phyloP scores from a whole-genome alignment of 2,113 vertebrate genomes.

The Ranitomeya imitator region DNA sequence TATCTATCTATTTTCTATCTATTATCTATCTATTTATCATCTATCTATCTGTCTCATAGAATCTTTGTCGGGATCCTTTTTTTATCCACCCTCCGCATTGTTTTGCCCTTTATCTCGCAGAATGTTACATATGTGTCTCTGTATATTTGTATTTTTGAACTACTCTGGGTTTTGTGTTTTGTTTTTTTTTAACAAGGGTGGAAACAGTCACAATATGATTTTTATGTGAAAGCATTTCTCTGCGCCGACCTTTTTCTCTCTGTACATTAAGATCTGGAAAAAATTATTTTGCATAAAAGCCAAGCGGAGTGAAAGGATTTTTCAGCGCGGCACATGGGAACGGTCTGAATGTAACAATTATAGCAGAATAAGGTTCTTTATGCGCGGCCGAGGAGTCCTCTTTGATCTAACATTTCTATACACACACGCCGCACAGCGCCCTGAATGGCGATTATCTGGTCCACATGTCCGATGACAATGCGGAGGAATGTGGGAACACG shows the following conservation, averaged over 20 bases:
- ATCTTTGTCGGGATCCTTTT: no score
- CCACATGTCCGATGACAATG: constrained; percentile 51
- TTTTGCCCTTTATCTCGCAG: neutral
- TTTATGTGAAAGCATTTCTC: constrained; percentile 29
- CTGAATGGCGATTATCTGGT: constrained; percentile 37
- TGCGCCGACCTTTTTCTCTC: neutral
- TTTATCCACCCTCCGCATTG: neutral
- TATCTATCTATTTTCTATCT: no score
- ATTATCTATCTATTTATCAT: no score
- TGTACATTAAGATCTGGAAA: constrained; percentile 38
- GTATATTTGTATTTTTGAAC: constrained; percentile 27
- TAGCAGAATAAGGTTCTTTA: constrained; percentile 43
- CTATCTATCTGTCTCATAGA: no score
- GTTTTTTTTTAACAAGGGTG: neutral
- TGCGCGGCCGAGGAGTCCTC: constrained; percentile 8
- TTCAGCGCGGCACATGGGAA: constrained; percentile 34
- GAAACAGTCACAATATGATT: constrained; percentile 35
- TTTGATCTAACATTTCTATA: constrained; percentile 53
- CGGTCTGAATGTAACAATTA: constrained; percentile 40
- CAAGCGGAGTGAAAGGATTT: constrained; percentile 45
- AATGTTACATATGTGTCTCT: constrained; percentile 10
- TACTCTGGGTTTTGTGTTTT: neutral
- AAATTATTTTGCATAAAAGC: constrained; percentile 56
- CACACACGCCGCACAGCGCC: constrained; percentile 23
- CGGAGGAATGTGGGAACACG: constrained; percentile 23